Percentiles rank a stretch among this genome's conserved stretches.
Conservation (phyloP, 2,797 vertebrate species). For the Sebastolobus alascanus region DNA sequence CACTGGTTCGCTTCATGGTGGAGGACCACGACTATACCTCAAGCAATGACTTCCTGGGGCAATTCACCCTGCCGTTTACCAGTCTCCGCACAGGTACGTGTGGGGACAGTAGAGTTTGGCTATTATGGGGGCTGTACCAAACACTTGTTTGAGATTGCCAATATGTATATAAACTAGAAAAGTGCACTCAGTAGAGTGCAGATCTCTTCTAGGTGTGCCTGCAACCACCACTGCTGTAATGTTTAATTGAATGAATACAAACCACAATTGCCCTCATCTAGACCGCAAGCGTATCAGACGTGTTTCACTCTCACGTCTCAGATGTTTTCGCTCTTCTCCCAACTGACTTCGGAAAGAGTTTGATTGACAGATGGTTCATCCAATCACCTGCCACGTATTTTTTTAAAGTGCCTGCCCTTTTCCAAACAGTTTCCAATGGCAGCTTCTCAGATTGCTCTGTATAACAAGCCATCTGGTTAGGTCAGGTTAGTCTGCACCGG, state of each 20-base stretch:
- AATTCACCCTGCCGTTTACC: constrained; percentile 90
- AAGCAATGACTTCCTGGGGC: constrained; percentile 94
- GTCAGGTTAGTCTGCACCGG: too few relatives aligned
- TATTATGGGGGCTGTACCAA: background rate
- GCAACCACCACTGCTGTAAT: background rate
- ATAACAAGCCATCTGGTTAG: too few relatives aligned
- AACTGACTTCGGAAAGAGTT: too few relatives aligned
- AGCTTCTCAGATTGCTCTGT: too few relatives aligned
- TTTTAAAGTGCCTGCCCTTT: too few relatives aligned
- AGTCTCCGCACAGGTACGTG: constrained; percentile 90
- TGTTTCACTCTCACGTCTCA: too few relatives aligned
- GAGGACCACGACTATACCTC: constrained; percentile 93
- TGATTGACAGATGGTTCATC: too few relatives aligned
- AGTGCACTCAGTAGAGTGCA: background rate
- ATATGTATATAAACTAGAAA: background rate
- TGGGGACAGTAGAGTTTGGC: background rate
- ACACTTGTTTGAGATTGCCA: background rate
- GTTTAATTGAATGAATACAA: background rate
- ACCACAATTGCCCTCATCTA: background rate
- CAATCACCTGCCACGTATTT: too few relatives aligned
- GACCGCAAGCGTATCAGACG: too few relatives aligned
- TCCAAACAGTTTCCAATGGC: too few relatives aligned
- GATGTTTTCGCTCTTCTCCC: too few relatives aligned
- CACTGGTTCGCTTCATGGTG: constrained; percentile 90
- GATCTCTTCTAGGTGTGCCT: background rate